Conservation (phyloP, 2,888 invertebrate genomes). For the Anaspis maculata region DNA sequence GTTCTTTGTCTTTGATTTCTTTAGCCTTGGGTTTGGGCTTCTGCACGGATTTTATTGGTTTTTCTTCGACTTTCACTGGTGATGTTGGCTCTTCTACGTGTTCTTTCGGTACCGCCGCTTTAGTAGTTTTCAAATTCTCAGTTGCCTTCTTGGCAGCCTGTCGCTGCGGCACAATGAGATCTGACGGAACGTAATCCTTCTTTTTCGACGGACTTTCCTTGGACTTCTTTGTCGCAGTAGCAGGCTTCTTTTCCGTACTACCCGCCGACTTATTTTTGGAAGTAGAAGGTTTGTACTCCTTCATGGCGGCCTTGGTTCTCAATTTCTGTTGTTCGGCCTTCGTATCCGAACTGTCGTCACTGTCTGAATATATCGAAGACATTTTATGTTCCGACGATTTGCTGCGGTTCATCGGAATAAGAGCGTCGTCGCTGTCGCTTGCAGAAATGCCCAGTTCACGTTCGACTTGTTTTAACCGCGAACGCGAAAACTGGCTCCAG, state of each 20-base stretch:
- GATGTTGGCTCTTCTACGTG: conserved; percentile 16
- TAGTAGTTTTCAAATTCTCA: conserved; percentile 67
- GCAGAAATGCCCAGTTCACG: conserved; percentile 62
- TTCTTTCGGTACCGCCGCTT: conserved; percentile 21
- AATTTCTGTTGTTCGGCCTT: conserved; percentile 61
- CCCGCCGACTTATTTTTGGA: conserved; percentile 31
- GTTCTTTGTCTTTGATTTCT: conserved; percentile 33
- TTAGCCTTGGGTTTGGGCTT: conserved; percentile 23
- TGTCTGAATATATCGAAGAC: conserved; percentile 78
- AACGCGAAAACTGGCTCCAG: conserved; percentile 41
- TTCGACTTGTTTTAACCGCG: conserved; percentile 64
- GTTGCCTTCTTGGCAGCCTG: conserved; percentile 88
- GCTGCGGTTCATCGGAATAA: conserved; percentile 54
- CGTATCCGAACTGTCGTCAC: conserved; percentile 58
- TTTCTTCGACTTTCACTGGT: conserved; percentile 22
- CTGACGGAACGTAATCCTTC: conserved; percentile 56
- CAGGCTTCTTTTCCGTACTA: conserved; percentile 29
- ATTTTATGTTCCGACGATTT: conserved; percentile 38
- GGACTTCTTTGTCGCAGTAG: conserved; percentile 13
- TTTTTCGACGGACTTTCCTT: conserved; percentile 34
- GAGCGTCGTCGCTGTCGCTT: conserved; percentile 67
- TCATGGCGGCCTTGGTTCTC: conserved; percentile 77
- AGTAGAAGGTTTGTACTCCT: conserved; percentile 55
- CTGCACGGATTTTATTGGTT: conserved; percentile 3
- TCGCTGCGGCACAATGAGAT: conserved; percentile 80